Evolutionary conservation across 2,888 invertebrate species (phyloP), one percentile per base, ranked within the genome.

Genomic region (Agrilus biguttatus): DNA sequence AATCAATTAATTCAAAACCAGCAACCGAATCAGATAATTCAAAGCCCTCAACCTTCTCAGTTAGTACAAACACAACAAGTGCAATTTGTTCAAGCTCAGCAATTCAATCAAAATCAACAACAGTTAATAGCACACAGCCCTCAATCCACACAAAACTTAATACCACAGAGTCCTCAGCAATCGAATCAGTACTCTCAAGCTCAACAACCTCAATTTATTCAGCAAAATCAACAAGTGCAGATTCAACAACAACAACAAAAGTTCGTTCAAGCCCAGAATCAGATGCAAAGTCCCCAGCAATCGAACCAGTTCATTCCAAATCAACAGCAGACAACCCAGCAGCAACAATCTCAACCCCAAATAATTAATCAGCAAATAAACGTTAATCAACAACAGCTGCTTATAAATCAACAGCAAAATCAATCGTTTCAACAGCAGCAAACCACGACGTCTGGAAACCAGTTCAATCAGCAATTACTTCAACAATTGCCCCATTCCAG

Each of bases 1-100:
- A 28, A 28, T 10, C 28, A 28, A 4, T 28, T 28, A 28, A 59
- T 61, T 37, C 62, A 61, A 40, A 60, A 62, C n/a, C 61, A 62
- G 28, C 55, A 59, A 17, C 63, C 56, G 45, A 56, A 39, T 12
- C 43, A 42, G 14, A 33, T 28, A 14, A 57, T 62, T 33, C 65
- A 63, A 39, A 60, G 60, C 41, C 59, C 57, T 23, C 56, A 58
- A 38, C 57, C 56, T 28, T 59, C 60, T 21, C 60, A 62, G 28
- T 57, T 58, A 45, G 54, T 57, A 44, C 47, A 58, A 36, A 54
- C 59, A 14, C 51, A 61, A 34, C 59, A 62, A 41, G 54, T 61
- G 37, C 59, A 60, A 41, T 59, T 58, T 39, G 58, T 58, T 42
- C 57, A 55, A 23, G 43, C 40, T 21, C 49, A 48, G 43, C 51